A percentile compares a stretch with the other conserved stretches of the same genome.
phyloP scores from a whole-genome alignment of 2,113 vertebrate species.

The Ceuthmochares aereus region DNA sequence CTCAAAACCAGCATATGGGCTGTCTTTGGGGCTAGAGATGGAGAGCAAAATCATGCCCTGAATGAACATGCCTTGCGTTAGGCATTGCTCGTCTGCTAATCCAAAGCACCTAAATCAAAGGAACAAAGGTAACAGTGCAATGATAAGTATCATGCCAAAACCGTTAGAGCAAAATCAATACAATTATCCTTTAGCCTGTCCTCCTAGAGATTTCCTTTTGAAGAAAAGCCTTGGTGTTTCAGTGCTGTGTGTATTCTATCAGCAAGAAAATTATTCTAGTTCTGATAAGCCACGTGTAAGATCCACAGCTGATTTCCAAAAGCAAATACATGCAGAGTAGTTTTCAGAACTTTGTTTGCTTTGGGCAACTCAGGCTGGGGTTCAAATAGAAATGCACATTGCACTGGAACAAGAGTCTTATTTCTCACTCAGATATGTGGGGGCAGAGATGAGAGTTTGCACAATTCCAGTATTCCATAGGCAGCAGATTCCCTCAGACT shows the following conservation, averaged over 20 bases:
- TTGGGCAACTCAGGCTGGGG: background rate
- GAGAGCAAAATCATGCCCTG: background rate
- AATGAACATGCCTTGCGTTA: background rate
- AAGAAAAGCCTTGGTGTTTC: background rate
- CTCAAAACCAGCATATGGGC: background rate
- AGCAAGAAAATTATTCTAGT: background rate
- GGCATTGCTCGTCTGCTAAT: background rate
- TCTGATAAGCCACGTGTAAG: background rate
- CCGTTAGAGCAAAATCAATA: background rate
- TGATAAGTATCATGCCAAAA: background rate
- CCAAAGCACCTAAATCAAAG: background rate
- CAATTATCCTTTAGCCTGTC: background rate
- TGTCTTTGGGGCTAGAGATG: background rate
- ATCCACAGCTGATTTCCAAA: background rate
- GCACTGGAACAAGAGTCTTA: background rate
- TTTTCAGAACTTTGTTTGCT: constrained; percentile 4
- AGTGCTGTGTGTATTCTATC: background rate
- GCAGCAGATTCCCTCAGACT: background rate
- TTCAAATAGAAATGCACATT: background rate
- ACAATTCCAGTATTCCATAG: background rate
- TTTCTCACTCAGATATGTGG: background rate
- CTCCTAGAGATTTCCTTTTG: background rate
- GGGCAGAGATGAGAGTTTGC: background rate
- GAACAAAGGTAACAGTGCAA: background rate
- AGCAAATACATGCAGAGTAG: background rate